Evolutionary conservation across 2,888 invertebrate species (phyloP).

Genomic region (Tachina grossa): DNA sequence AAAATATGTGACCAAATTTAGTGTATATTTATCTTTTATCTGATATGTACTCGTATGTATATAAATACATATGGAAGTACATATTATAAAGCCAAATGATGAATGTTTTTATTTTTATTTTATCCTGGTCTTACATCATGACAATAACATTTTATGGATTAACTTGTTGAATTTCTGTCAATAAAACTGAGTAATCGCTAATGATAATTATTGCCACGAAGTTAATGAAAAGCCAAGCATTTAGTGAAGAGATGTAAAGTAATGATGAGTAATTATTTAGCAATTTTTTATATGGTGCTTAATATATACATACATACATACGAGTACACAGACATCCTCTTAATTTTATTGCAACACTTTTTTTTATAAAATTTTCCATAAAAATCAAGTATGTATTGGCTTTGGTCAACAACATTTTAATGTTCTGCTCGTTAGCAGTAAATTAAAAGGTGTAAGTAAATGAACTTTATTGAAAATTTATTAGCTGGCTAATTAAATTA

Average conservation of each 20-base stretch:
- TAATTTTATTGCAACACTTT: conserved; percentile 6
- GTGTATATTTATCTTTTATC: neutral
- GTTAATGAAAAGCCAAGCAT: conserved; percentile 22
- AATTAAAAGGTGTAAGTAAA: neutral
- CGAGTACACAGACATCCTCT: conserved; percentile 3
- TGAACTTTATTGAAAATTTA: conserved; percentile 26
- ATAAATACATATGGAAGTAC: too few species aligned
- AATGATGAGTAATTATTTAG: conserved; percentile 10
- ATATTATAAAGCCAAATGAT: conserved; percentile 14
- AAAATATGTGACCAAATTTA: neutral
- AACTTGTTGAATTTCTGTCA: conserved; percentile 34
- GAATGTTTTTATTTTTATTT: conserved; percentile 6
- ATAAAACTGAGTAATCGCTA: conserved; percentile 13
- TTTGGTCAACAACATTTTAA: neutral
- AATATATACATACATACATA: neutral
- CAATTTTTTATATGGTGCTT: neutral
- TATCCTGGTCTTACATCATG: conserved; percentile 1
- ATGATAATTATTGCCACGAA: conserved; percentile 12
- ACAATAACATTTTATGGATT: neutral
- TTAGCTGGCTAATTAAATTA: neutral
- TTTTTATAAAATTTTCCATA: neutral
- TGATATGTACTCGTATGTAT: too few species aligned
- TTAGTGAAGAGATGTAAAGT: neutral
- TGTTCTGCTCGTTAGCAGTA: neutral
- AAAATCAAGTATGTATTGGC: neutral